Percentiles rank a stretch among this genome's conserved stretches.
Conservation (phyloP, 2,113 vertebrate species). For the Scalopus aquaticus region DNA sequence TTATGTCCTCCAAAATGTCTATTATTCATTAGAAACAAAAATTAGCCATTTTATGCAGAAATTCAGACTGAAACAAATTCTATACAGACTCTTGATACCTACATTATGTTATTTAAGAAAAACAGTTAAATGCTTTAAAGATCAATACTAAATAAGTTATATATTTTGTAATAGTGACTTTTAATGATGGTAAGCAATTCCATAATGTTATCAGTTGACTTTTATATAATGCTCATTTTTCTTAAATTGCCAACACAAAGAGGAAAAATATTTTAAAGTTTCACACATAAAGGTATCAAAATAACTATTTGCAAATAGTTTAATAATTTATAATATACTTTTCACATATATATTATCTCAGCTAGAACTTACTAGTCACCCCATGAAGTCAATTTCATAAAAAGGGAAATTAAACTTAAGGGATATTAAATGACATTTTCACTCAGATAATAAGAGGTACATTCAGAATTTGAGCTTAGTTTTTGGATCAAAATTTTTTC, state of each 20-base stretch:
- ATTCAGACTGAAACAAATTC: conserved; percentile 27
- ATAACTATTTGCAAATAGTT: not conserved
- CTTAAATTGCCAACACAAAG: conserved; percentile 11
- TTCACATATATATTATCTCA: not conserved
- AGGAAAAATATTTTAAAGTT: not conserved
- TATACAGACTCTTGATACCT: not conserved
- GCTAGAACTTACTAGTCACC: not conserved
- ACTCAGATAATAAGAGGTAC: not conserved
- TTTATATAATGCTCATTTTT: conserved; percentile 24
- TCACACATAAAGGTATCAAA: conserved; percentile 17
- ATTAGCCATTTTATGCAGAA: not conserved
- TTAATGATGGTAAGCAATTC: conserved; percentile 19
- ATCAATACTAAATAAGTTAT: not conserved
- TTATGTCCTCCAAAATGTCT: not conserved
- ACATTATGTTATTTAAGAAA: not conserved
- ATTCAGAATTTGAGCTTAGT: not conserved
- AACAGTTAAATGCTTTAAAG: not conserved
- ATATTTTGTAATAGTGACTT: not conserved
- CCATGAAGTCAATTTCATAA: conserved; percentile 13
- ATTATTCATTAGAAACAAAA: conserved; percentile 21
- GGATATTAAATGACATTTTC: not conserved
- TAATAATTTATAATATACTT: not conserved
- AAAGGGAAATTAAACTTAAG: conserved; percentile 19
- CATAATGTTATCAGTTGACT: conserved; percentile 22
- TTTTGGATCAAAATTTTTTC: conserved; percentile 11